phyloP scores from a whole-genome alignment of 2,113 vertebrate genomes.

The Noturus placidus region DNA sequence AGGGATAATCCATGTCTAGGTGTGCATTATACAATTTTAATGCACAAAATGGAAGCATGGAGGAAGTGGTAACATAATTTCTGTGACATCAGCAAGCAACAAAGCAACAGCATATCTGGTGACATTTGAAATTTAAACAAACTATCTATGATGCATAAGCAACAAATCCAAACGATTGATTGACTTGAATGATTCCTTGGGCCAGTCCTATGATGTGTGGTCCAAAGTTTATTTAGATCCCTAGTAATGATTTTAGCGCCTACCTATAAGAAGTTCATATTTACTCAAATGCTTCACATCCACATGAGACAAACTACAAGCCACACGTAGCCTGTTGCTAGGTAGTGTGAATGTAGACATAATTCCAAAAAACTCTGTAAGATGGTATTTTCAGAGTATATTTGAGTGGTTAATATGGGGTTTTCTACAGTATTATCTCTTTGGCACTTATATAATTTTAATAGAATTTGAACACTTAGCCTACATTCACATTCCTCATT shows the following conservation, averaged over 20 bases:
- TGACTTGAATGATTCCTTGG: neutral
- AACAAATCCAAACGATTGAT: neutral
- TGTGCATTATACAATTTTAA: no score
- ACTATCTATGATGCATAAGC: neutral
- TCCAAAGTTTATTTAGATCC: neutral
- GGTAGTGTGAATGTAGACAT: neutral
- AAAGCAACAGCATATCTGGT: no score
- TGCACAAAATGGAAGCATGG: no score
- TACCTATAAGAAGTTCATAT: neutral
- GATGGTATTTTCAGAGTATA: neutral
- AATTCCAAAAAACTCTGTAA: neutral
- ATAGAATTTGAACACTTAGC: neutral
- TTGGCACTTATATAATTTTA: neutral
- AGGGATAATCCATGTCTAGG: no score
- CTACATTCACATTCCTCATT: neutral
- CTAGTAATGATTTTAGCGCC: neutral
- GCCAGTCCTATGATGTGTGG: neutral
- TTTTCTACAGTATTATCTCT: neutral
- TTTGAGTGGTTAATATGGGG: neutral
- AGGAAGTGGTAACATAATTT: neutral
- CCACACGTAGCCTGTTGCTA: neutral
- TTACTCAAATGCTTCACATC: neutral
- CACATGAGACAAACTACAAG: neutral
- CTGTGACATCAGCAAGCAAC: no score
- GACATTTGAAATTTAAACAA: no score